These are phyloP conservation scores for Erethizon dorsatum DNA, from an alignment of 2,797 vertebrate genomes.

Conservation along the genomic window DNA sequence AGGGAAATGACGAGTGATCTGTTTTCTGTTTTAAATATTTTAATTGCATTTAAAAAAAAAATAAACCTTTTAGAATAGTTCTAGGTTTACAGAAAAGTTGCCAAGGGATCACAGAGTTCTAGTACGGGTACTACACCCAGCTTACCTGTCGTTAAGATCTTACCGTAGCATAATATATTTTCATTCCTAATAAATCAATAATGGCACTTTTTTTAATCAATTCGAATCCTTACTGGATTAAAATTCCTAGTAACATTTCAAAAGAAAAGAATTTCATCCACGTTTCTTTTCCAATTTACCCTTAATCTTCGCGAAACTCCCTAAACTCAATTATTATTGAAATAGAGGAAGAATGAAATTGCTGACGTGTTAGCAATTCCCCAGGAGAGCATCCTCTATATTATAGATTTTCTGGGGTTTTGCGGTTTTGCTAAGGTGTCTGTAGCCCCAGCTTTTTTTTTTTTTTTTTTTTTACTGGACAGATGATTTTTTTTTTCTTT, in stretches of 20 bases:
- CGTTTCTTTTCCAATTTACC: background rate
- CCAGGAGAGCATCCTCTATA: background rate
- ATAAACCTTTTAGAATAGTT: background rate
- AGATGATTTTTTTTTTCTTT: background rate
- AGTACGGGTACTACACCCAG: background rate
- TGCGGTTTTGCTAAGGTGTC: background rate
- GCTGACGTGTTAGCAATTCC: slow-evolving; percentile 1
- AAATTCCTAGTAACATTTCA: slow-evolving; percentile 38
- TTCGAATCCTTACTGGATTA: background rate
- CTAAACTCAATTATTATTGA: slow-evolving; percentile 29
- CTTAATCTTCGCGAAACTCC: background rate
- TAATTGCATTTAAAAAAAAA: background rate
- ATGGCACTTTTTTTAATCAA: background rate
- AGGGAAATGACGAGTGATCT: background rate
- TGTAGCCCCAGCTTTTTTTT: background rate
- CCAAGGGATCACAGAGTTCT: background rate
- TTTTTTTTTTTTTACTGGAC: background rate
- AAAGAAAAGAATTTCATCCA: background rate
- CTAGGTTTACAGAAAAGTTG: background rate
- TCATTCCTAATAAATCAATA: background rate
- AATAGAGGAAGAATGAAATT: slow-evolving; percentile 41
- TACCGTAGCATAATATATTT: background rate
- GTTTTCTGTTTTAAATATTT: background rate
- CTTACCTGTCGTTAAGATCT: background rate
- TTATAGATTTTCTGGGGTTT: slow-evolving; percentile 49